Percentiles rank a stretch among this genome's conserved stretches.
phyloP scores from a whole-genome alignment of 1,140 invertebrate species.

The Catajapyx aquilonaris region DNA sequence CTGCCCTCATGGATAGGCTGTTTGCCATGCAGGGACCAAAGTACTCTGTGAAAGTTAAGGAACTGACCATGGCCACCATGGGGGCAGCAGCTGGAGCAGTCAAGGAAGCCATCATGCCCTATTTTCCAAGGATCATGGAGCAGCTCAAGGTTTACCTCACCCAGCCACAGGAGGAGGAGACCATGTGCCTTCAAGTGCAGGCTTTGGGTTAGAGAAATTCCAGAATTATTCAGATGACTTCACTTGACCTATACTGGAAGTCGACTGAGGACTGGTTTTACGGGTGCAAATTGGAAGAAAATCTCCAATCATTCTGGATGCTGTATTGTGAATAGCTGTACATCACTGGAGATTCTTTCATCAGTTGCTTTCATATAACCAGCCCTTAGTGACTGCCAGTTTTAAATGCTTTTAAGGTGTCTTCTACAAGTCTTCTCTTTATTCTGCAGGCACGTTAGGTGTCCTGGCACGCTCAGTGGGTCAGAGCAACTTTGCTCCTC shows the following conservation, averaged over 20 bases:
- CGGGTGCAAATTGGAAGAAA: too few species aligned
- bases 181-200: conserved; percentile 36
- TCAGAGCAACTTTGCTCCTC: conserved; percentile 36
- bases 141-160: conserved; percentile 40
- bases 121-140: conserved; percentile 42
- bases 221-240: too few species aligned
- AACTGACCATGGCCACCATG: conserved; percentile 43
- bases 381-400: background rate
- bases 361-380: too few species aligned
- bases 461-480: conserved; percentile 46
- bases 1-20: conserved; percentile 44
- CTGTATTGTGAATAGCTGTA: too few species aligned
- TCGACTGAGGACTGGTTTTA: too few species aligned
- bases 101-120: conserved; percentile 45
- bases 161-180: conserved; percentile 25
- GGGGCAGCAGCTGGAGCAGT: conserved; percentile 42
- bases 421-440: conserved; percentile 6
- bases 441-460: conserved; percentile 38
- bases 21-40: conserved; percentile 33
- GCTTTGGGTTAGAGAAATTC: conserved; percentile 41
- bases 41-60: conserved; percentile 32
- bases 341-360: too few species aligned
- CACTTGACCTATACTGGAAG: too few species aligned
- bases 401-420: conserved; percentile 2
- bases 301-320: too few species aligned